These are phyloP conservation scores for Ceratotherium simum DNA, from an alignment of 2,113 vertebrate genomes.

Conservation along the genomic window DNA sequence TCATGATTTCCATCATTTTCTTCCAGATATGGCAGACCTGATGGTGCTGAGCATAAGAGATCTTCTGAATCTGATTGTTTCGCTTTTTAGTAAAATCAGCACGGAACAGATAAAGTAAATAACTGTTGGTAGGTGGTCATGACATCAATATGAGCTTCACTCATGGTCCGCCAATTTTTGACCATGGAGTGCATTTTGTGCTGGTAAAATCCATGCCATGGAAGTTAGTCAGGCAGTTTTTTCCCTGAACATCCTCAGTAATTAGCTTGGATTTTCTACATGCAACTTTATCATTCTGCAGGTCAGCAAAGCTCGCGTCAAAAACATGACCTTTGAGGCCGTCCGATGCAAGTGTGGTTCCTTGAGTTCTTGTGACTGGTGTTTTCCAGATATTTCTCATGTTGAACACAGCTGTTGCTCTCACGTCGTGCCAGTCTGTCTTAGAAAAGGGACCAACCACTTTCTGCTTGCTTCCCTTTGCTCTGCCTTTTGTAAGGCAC, in stretches of 20 bases:
- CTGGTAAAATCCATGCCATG: constrained; percentile 96
- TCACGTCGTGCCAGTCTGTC: constrained; percentile 97
- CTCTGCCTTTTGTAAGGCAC: not conserved
- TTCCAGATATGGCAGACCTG: not conserved
- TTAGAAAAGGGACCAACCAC: constrained; percentile 95
- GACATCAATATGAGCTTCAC: not conserved
- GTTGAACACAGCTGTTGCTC: constrained; percentile 96
- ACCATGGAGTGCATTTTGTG: constrained; percentile 78
- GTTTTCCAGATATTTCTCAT: constrained; percentile 96
- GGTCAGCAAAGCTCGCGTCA: constrained; percentile 94
- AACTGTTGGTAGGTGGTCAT: not conserved
- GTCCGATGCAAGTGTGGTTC: constrained; percentile 95
- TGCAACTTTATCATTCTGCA: constrained; percentile 96
- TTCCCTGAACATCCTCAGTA: constrained; percentile 90
- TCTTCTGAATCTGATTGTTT: not conserved
- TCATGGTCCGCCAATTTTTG: not conserved
- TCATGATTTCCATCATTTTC: not conserved
- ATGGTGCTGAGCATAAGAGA: not conserved
- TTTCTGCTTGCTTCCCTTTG: not conserved
- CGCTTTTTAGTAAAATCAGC: not conserved
- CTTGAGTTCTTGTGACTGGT: constrained; percentile 96
- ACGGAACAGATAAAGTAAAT: not conserved
- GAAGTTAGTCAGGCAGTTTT: constrained; percentile 96
- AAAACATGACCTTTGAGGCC: constrained; percentile 94
- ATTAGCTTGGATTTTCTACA: constrained; percentile 96